These are phyloP conservation scores for Rhizoglyphus robini DNA, from an alignment of 1,140 invertebrate genomes.

Conservation along the genomic window DNA sequence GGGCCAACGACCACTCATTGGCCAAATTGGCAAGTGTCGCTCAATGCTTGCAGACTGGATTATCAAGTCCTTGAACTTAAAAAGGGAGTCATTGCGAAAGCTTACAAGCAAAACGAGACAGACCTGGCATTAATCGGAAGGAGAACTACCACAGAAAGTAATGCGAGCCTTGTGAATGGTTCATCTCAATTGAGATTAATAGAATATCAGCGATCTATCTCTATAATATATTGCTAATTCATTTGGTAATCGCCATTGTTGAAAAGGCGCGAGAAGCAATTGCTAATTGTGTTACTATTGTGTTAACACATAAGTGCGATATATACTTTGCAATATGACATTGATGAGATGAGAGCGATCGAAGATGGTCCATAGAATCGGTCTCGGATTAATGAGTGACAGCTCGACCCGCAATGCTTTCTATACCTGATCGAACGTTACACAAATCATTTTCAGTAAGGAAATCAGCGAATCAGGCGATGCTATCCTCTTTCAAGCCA, in stretches of 20 bases:
- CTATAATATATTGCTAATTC: neutral
- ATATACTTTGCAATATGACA: too few species aligned
- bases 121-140: too few species aligned
- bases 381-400: neutral
- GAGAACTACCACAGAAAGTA: neutral
- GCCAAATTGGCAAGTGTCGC: neutral
- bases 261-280: neutral
- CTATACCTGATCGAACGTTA: neutral
- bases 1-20: neutral
- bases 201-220: too few species aligned
- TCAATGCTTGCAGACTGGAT: neutral
- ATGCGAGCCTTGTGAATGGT: too few species aligned
- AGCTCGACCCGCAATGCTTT: neutral
- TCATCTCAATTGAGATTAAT: neutral
- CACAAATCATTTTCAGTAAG: neutral
- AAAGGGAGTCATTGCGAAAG: neutral
- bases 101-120: neutral
- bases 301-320: too few species aligned
- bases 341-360: too few species aligned
- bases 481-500: neutral
- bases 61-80: slow-evolving; percentile 9
- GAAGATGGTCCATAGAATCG: neutral
- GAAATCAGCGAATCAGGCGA: neutral
- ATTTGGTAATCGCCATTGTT: neutral
- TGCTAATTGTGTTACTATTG: too few species aligned